phyloP scores from a whole-genome alignment of 2,888 invertebrate genomes.

The Phorcus lineatus region DNA sequence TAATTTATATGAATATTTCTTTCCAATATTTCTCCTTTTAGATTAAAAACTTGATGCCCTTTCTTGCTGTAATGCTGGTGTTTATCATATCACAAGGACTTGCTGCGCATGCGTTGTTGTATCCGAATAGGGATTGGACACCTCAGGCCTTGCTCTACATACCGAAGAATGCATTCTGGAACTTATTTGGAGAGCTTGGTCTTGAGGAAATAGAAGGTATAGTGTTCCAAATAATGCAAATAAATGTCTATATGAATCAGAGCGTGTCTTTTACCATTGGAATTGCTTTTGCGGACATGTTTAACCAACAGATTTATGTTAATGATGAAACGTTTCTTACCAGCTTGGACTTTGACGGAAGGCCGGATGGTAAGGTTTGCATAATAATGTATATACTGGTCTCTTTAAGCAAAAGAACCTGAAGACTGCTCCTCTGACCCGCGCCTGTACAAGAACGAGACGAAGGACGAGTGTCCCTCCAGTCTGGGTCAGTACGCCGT shows the following conservation, averaged over 20 bases:
- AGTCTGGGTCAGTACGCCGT: not conserved
- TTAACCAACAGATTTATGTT: too few species aligned
- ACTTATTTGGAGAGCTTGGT: not conserved
- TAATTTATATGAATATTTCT: too few species aligned
- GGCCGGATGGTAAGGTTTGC: too few species aligned
- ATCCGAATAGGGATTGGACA: not conserved
- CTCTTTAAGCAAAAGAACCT: not conserved
- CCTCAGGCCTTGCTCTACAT: not conserved
- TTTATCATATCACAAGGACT: not conserved
- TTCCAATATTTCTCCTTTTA: not conserved
- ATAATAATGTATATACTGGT: too few species aligned
- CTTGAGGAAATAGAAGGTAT: not conserved
- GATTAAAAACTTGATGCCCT: not conserved
- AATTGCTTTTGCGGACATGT: too few species aligned
- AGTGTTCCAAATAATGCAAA: too few species aligned
- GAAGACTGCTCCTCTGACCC: not conserved
- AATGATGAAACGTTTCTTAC: too few species aligned
- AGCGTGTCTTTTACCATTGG: too few species aligned
- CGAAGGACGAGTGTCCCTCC: not conserved
- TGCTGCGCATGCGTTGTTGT: not conserved
- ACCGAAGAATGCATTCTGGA: not conserved
- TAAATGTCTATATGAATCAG: too few species aligned
- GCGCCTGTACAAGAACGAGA: not conserved
- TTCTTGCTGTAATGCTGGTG: not conserved
- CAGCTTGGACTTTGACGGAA: too few species aligned